phyloP scores from a whole-genome alignment of 1,140 invertebrate genomes.

The Euschistus heros region DNA sequence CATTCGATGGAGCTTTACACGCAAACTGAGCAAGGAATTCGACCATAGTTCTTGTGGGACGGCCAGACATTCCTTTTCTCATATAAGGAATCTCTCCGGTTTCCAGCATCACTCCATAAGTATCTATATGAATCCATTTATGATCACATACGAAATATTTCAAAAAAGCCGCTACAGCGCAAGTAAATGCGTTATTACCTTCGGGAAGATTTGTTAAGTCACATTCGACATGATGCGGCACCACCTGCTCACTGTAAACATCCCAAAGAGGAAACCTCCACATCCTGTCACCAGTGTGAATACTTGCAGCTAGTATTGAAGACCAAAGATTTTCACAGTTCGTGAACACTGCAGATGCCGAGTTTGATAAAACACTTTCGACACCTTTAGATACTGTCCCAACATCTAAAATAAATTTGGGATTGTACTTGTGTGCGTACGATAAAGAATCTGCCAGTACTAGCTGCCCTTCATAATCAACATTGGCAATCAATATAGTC shows the following conservation, averaged over 20 bases:
- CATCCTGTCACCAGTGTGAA: slow-evolving; percentile 48
- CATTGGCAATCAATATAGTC: slow-evolving; percentile 52
- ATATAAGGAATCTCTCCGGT: slow-evolving; percentile 27
- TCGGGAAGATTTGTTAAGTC: slow-evolving; percentile 18
- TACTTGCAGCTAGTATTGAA: slow-evolving; percentile 39
- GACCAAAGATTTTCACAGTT: slow-evolving; percentile 42
- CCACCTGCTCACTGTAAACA: slow-evolving; percentile 33
- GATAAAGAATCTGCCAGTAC: slow-evolving; percentile 51
- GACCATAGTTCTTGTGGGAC: slow-evolving; percentile 29
- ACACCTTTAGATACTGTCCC: slow-evolving; percentile 51
- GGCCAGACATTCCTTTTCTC: slow-evolving; percentile 28
- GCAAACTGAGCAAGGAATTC: slow-evolving; percentile 29
- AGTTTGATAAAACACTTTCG: slow-evolving; percentile 41
- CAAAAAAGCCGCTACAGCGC: slow-evolving; percentile 46
- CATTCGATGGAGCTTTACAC: slow-evolving; percentile 1
- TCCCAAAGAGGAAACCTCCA: slow-evolving; percentile 56
- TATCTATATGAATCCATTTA: slow-evolving; percentile 48
- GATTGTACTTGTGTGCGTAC: slow-evolving; percentile 49
- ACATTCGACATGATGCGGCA: slow-evolving; percentile 12
- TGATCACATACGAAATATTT: slow-evolving; percentile 44
- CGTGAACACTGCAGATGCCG: slow-evolving; percentile 45
- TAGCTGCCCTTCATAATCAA: slow-evolving; percentile 54
- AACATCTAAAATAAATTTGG: slow-evolving; percentile 47
- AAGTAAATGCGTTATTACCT: slow-evolving; percentile 36
- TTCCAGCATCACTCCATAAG: slow-evolving; percentile 42